These are phyloP conservation scores for Nycticebus coucang DNA, from an alignment of 2,113 vertebrate species.

Conservation along the genomic window DNA sequence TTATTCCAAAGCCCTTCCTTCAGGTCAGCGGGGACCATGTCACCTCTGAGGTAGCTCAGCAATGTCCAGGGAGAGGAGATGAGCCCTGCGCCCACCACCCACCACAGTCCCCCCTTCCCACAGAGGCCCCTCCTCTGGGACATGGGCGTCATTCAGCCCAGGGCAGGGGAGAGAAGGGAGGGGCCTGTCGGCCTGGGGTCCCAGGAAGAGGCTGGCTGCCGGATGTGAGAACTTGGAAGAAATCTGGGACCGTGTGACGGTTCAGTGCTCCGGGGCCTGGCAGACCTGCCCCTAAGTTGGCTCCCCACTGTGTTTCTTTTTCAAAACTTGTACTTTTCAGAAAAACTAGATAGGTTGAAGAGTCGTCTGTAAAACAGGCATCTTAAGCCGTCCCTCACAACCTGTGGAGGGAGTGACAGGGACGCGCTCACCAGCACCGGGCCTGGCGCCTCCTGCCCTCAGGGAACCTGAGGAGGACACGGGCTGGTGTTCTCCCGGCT, in stretches of 20 bases:
- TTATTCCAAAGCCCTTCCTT: not conserved
- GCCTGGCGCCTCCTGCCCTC: not conserved
- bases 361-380: not conserved
- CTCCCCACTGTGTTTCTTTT: too few relatives aligned
- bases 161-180: not conserved
- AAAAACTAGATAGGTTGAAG: not conserved
- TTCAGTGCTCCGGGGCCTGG: not conserved
- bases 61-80: not conserved
- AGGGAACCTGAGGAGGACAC: fast-evolving
- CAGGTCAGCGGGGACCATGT: not conserved
- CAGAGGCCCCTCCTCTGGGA: not conserved
- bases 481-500: not conserved
- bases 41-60: too few relatives aligned
- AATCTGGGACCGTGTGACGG: fast-evolving
- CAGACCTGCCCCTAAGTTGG: not conserved
- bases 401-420: fast-evolving
- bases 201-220: too few relatives aligned
- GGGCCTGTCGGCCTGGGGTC: too few relatives aligned
- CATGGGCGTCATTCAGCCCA: not conserved
- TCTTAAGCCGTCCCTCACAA: fast-evolving
- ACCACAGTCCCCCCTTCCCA: fast-evolving
- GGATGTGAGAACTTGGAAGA: fast-evolving
- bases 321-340: too few relatives aligned
- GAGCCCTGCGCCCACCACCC: fast-evolving
- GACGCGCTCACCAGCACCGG: fast-evolving